Evolutionary conservation across 2,113 vertebrate species (phyloP), one percentile per base, ranked within the genome.

Genomic region (Hydrolagus affinis): DNA sequence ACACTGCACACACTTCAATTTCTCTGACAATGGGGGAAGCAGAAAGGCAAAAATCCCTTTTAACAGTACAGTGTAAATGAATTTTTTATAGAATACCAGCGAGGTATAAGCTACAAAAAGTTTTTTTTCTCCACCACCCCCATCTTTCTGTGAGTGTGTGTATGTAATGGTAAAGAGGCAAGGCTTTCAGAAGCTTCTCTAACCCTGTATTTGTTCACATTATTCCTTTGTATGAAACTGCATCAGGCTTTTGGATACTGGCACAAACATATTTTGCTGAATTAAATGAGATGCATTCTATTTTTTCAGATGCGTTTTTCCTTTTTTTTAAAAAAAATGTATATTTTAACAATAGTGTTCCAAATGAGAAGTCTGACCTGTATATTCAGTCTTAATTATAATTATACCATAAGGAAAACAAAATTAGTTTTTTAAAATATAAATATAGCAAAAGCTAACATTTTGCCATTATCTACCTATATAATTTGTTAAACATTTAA

Each of bases 21-120:
- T 97, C 96, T 97, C 95, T 95, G 93, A 96, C 96, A 97, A 96
- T 96, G 94, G 95, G 94, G 92, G 92, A 93, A 92, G 93, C 93
- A 93, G 94, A 93, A 91, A 90, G 90, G 93, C 91, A 87, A 91
- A 90, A 91, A 94, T 93, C 92, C 94, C 95, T 95, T 44, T 83
- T 83, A 93, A 92, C 93, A 94, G 95, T 93, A 25, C 93, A 95
- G 95, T 93, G 23, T 71, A 86, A 90, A 97, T 97, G 92, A 94
- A 96, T 98, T 96, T 98, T 98, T 98, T 96, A 98, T 98, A 94
- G 93, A 95, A 92, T 86, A 44, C 44, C 44, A 44, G 95, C 93
- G 92, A 94, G 93, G 92, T 95, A 91, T 95, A 94, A 91, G 94
- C 94, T 89, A 95, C 91, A 93, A 92, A 94, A 91, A 91, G 91